Base-by-base conservation (phyloP, 2,113 vertebrate genomes). In the Coryphaenoides rupestris region DNA sequence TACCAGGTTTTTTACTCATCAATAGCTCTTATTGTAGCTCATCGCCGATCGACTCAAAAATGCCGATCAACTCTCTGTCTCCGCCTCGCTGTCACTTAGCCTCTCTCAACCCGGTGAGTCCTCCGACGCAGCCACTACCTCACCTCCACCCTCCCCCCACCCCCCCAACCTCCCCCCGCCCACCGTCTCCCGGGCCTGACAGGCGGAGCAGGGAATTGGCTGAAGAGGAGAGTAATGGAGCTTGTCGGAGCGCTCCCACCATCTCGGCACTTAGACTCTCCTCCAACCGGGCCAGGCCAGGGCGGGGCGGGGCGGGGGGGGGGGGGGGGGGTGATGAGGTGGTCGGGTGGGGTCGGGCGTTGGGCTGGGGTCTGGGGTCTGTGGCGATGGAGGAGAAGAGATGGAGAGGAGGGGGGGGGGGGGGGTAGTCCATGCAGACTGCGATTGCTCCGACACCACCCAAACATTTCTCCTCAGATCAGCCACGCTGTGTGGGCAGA, bases 381-480 rank as follows among this genome's bases (percentile, higher is more conserved):
- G 54, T 0, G 62, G 14, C 5, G 56, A 13, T 21, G 58, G 13
- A n/a, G 2, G 14, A 23, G 63, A 19, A 1, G 17, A 7, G 19
- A 10, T 22, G 56, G 19, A 45, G 22, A 15, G 57, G 28, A 33
- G 9, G 33, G 17, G 50, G 23, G 6, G 40, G 64, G 60, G 70
- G 76, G 55, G 67, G 82, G 79, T 84, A 87, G 72, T 57, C 22
- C 24, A 33, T 58, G 63, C 78, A 78, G 84, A 77, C 19, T 21
- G 24, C 33, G 53, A 50, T 33, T 17, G 58, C 75, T 83, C 74
- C 57, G 67, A 40, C 71, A 65, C 79, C 87, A 89, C 89, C 88
- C 87, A 90, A 91, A 90, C 85, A 89, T 86, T 90, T 91, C 88
- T 80, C 87, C 77, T 86, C 83, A 78, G 77, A 89, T 89, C 84